Evolutionary conservation across 1,140 invertebrate species (phyloP).

Genomic region (Drosophila virilis): DNA sequence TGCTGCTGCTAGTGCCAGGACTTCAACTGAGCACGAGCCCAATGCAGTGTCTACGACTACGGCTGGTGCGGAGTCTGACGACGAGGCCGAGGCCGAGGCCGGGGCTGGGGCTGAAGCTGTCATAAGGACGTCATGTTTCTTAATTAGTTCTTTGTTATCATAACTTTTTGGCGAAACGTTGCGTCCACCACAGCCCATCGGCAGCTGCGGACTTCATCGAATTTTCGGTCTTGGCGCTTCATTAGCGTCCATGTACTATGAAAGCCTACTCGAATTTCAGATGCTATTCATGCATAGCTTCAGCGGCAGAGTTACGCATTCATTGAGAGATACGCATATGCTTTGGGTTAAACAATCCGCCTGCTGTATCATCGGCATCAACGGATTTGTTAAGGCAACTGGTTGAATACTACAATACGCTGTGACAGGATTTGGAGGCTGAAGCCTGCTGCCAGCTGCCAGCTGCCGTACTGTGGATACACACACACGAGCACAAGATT

Average conservation of each 20-base stretch:
- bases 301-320: background rate
- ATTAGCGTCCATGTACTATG: constrained; percentile 44
- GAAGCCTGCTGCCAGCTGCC: constrained; percentile 1
- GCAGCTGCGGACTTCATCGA: constrained; percentile 8
- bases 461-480: background rate
- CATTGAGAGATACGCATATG: constrained; percentile 31
- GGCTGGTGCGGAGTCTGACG: background rate
- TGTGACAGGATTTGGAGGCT: background rate
- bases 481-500: background rate
- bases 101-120: constrained; percentile 43
- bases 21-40: constrained; percentile 4
- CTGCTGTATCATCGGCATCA: constrained; percentile 27
- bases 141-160: constrained; percentile 82
- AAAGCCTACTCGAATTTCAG: constrained; percentile 10
- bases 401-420: constrained; percentile 15
- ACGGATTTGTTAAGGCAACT: constrained; percentile 24
- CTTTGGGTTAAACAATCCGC: constrained; percentile 9
- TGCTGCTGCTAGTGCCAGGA: background rate
- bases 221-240: constrained; percentile 45
- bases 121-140: constrained; percentile 82
- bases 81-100: background rate
- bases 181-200: constrained; percentile 23
- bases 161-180: constrained; percentile 61
- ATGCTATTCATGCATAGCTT: background rate
- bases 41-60: constrained; percentile 1